Conservation (phyloP, 2,888 invertebrate genomes). For the Lomographa bimaculata region DNA sequence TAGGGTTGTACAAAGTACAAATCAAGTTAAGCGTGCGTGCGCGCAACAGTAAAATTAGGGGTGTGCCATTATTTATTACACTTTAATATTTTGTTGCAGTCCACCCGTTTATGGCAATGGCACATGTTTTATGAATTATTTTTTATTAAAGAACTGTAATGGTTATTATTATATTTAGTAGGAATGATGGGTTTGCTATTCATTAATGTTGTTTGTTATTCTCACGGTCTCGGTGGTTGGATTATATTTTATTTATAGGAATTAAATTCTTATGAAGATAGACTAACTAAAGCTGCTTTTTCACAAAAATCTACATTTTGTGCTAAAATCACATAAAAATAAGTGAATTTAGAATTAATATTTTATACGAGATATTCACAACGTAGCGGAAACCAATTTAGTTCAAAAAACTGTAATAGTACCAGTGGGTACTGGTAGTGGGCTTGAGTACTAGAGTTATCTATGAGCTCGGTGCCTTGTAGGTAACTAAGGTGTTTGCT, state of each 20-base stretch:
- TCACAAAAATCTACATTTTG: no score
- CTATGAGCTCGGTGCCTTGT: no score
- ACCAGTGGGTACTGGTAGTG: no score
- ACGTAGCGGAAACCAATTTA: no score
- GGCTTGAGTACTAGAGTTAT: no score
- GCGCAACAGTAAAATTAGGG: slow-evolving; percentile 74
- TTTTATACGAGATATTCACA: no score
- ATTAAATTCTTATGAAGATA: no score
- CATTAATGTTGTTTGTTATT: slow-evolving; percentile 75
- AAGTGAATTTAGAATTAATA: no score
- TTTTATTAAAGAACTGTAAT: slow-evolving; percentile 74
- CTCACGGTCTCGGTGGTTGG: slow-evolving; percentile 61
- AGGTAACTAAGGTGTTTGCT: no score
- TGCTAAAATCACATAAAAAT: no score
- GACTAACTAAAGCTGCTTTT: no score
- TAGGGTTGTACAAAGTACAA: slow-evolving; percentile 66
- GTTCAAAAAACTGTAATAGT: no score
- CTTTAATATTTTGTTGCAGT: slow-evolving; percentile 79
- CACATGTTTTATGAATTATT: slow-evolving; percentile 72
- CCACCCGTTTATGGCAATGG: slow-evolving; percentile 66
- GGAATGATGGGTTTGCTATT: slow-evolving; percentile 68
- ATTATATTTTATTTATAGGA: slow-evolving; percentile 21
- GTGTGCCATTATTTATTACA: slow-evolving; percentile 81
- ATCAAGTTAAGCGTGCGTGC: slow-evolving; percentile 69
- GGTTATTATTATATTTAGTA: slow-evolving; percentile 73